Conservation (phyloP, 2,888 invertebrate species). For the Chaetogeoica ovagalla region DNA sequence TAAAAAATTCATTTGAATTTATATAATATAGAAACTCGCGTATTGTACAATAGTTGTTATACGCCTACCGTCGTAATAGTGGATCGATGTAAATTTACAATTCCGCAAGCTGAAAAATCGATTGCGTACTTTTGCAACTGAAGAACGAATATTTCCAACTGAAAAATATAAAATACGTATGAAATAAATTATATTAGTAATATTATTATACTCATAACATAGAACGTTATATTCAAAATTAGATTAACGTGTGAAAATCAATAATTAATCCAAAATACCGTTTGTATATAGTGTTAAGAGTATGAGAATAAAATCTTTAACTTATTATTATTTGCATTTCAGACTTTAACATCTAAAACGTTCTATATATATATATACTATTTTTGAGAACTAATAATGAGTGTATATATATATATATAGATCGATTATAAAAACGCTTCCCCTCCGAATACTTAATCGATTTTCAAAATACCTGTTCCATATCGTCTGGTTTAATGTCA, state of each 20-base stretch:
- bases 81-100: conserved; percentile 54
- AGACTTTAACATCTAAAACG: too few species aligned
- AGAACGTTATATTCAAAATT: too few species aligned
- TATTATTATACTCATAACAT: too few species aligned
- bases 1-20: too few species aligned
- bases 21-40: too few species aligned
- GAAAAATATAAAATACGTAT: conserved; percentile 21
- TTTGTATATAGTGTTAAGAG: too few species aligned
- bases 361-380: too few species aligned
- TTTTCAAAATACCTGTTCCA: conserved; percentile 54
- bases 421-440: background rate
- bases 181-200: too few species aligned
- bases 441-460: background rate
- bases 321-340: background rate
- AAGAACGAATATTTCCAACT: conserved; percentile 56
- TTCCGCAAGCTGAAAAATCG: conserved; percentile 56
- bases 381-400: background rate
- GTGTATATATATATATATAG: background rate
- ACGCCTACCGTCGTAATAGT: conserved; percentile 55
- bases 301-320: too few species aligned
- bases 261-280: too few species aligned
- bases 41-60: background rate
- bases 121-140: conserved; percentile 55
- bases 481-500: conserved; percentile 48
- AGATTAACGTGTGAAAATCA: too few species aligned